phyloP scores from a whole-genome alignment of 2,888 invertebrate genomes.

The Drosophila rubida region DNA sequence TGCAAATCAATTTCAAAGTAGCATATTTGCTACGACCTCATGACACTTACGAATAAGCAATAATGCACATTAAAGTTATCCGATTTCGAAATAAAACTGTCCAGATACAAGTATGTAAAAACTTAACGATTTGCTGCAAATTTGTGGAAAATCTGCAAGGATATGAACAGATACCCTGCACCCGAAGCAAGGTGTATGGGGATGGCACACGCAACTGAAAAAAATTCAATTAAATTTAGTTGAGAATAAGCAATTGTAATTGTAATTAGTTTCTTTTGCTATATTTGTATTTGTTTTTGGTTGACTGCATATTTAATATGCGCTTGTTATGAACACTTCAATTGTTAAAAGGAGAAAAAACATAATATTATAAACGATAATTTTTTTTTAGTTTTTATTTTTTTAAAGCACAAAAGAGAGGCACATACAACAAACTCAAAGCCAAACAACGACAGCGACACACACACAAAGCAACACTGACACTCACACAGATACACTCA shows the following conservation, averaged over 20 bases:
- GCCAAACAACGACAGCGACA: slow-evolving; percentile 50
- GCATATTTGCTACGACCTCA: too few relatives aligned
- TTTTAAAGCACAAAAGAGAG: slow-evolving; percentile 54
- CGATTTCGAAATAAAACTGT: neutral
- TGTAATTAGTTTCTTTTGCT: slow-evolving; percentile 30
- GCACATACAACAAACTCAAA: slow-evolving; percentile 41
- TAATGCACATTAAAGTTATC: neutral
- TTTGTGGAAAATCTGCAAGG: neutral
- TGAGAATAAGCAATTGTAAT: slow-evolving; percentile 47
- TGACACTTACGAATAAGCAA: neutral
- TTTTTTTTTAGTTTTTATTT: slow-evolving; percentile 31
- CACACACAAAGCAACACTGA: slow-evolving; percentile 33
- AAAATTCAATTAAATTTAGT: slow-evolving; percentile 32
- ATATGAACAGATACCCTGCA: neutral
- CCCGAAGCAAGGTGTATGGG: neutral
- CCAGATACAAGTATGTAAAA: too few relatives aligned
- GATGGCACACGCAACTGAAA: slow-evolving; percentile 11
- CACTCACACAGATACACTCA: slow-evolving; percentile 24
- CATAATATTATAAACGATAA: slow-evolving; percentile 18
- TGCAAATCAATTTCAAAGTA: neutral
- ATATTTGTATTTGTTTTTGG: slow-evolving; percentile 45
- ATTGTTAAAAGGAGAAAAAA: slow-evolving; percentile 35
- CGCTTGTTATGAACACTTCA: slow-evolving; percentile 47
- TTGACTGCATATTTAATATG: slow-evolving; percentile 44
- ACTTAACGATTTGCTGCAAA: neutral